These are phyloP conservation scores for Antheraea mylitta DNA, from an alignment of 1,140 invertebrate genomes.

Conservation along the genomic window DNA sequence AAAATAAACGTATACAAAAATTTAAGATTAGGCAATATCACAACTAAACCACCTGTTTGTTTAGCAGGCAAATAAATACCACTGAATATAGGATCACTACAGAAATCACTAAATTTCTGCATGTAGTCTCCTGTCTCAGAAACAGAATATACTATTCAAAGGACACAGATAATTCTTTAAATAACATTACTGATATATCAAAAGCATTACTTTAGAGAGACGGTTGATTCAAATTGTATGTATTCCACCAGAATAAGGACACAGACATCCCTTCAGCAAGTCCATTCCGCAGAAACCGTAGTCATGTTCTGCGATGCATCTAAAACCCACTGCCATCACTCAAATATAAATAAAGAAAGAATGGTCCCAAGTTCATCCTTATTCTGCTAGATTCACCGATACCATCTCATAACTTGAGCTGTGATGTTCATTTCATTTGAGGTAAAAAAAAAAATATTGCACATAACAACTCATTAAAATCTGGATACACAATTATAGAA, in stretches of 20 bases:
- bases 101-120: constrained; percentile 2
- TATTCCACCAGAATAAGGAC: not conserved
- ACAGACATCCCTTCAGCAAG: not conserved
- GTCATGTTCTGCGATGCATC: not conserved
- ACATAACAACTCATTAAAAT: not conserved
- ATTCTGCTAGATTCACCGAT: not conserved
- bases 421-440: not conserved
- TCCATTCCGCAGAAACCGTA: not conserved
- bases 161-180: not conserved
- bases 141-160: not conserved
- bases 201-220: not conserved
- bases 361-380: constrained; percentile 1
- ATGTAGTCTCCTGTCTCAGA: not conserved
- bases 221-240: not conserved
- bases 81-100: constrained; percentile 19
- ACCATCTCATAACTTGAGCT: not conserved
- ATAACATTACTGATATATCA: not conserved
- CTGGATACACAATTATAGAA: not conserved
- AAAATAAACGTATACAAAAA: constrained; percentile 75
- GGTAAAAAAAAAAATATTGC: not conserved
- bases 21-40: constrained; percentile 74
- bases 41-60: constrained; percentile 63
- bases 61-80: constrained; percentile 63
- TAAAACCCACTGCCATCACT: not conserved
- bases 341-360: not conserved